Conservation (phyloP, 2,888 invertebrate species). For the Cenopis cana region DNA sequence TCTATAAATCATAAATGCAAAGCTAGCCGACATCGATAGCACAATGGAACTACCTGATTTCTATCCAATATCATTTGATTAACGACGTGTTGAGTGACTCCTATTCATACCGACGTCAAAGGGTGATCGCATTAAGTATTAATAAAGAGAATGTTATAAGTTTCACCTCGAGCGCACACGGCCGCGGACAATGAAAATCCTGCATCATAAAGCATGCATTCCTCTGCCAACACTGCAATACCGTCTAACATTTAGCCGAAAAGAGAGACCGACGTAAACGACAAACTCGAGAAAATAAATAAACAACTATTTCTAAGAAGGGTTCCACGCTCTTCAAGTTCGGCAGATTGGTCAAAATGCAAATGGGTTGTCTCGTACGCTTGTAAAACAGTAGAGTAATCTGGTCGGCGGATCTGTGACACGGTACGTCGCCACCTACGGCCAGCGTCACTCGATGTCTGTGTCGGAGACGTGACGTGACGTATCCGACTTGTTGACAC, state of each 20-base stretch:
- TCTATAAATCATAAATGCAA: conserved; percentile 77
- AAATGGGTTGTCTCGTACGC: conserved; percentile 67
- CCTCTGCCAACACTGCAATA: conserved; percentile 48
- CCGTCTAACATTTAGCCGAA: conserved; percentile 10
- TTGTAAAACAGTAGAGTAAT: conserved; percentile 70
- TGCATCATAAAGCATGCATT: conserved; percentile 42
- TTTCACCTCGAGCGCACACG: conserved; percentile 65
- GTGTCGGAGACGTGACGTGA: conserved; percentile 54
- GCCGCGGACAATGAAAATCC: conserved; percentile 52
- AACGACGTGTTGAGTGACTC: conserved; percentile 84
- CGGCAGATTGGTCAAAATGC: conserved; percentile 66
- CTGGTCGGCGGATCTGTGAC: conserved; percentile 61
- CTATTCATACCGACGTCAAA: conserved; percentile 79
- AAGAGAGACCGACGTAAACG: neutral
- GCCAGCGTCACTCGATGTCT: conserved; percentile 53
- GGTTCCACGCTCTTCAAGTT: conserved; percentile 42
- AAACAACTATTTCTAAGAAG: conserved; percentile 28
- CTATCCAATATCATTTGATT: conserved; percentile 80
- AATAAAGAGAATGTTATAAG: conserved; percentile 77
- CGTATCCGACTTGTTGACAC: conserved; percentile 49
- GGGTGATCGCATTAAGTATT: conserved; percentile 80
- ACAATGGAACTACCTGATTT: conserved; percentile 83
- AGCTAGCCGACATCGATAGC: conserved; percentile 71
- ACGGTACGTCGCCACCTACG: conserved; percentile 55
- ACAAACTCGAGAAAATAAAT: neutral